Conservation (phyloP, 2,113 vertebrate genomes). For the Heterotis niloticus region DNA sequence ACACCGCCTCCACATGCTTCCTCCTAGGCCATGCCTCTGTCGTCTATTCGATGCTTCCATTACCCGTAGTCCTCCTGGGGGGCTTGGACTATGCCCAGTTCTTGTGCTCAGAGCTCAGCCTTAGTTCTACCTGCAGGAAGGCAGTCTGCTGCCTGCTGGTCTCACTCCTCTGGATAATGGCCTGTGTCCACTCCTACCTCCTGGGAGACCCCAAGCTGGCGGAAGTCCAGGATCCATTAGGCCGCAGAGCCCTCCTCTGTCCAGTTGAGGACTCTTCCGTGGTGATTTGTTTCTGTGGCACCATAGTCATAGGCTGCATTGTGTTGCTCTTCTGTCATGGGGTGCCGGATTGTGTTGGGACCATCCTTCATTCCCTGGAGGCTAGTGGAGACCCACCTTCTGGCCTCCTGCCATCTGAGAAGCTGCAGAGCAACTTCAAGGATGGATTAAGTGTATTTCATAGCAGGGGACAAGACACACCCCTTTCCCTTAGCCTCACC, state of each 20-base stretch:
- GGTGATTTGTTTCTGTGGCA: slow-evolving; percentile 31
- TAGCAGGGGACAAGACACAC: background rate
- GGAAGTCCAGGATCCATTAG: background rate
- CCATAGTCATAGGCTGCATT: background rate
- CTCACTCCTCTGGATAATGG: slow-evolving; percentile 50
- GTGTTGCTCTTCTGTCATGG: slow-evolving; percentile 44
- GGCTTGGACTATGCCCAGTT: slow-evolving; percentile 45
- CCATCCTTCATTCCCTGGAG: slow-evolving; percentile 29
- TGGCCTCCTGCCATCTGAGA: background rate
- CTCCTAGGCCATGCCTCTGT: slow-evolving; percentile 48
- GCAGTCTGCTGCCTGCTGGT: slow-evolving; percentile 27
- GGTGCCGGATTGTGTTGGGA: slow-evolving; percentile 40
- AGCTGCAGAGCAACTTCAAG: background rate
- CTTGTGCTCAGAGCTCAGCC: background rate
- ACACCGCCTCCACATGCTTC: slow-evolving; percentile 39
- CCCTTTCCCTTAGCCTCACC: slow-evolving; percentile 48
- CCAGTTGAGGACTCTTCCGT: slow-evolving; percentile 39
- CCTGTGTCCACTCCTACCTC: slow-evolving; percentile 29
- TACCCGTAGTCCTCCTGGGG: slow-evolving; percentile 51
- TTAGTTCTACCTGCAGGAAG: background rate
- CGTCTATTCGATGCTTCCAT: slow-evolving; percentile 47
- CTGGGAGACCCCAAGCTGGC: slow-evolving; percentile 13
- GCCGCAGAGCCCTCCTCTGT: slow-evolving; percentile 37
- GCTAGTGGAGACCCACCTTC: slow-evolving; percentile 4
- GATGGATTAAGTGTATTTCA: background rate